phyloP scores from a whole-genome alignment of 1,140 invertebrate species.

The Druon quercuslanigerum region DNA sequence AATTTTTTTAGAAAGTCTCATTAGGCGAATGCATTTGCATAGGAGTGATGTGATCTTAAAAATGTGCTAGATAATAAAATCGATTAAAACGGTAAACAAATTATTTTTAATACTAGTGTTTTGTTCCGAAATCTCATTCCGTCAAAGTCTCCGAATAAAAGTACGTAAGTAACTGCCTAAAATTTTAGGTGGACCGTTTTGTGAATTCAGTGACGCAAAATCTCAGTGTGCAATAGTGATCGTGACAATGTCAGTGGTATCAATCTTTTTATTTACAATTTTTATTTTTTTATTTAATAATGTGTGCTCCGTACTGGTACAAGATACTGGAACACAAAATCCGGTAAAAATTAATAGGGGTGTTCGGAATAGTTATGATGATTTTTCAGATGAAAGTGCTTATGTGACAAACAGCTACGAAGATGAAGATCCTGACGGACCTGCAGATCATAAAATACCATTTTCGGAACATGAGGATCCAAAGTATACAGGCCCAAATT shows the following conservation, averaged over 20 bases:
- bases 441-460: slow-evolving; percentile 61
- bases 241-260: slow-evolving; percentile 46
- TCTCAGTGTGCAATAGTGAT: slow-evolving; percentile 41
- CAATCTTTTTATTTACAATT: slow-evolving; percentile 40
- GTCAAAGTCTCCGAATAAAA: too few relatives aligned
- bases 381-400: slow-evolving; percentile 19
- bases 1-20: slow-evolving; percentile 36
- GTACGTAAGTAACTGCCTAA: too few relatives aligned
- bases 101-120: too few relatives aligned
- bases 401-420: slow-evolving; percentile 8
- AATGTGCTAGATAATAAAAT: too few relatives aligned
- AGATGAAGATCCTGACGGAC: slow-evolving; percentile 41
- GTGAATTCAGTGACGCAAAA: slow-evolving; percentile 6
- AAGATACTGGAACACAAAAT: slow-evolving; percentile 7
- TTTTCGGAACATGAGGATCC: slow-evolving; percentile 72
- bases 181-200: neutral
- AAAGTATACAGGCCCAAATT: slow-evolving; percentile 69
- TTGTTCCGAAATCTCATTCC: too few relatives aligned
- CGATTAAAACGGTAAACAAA: too few relatives aligned
- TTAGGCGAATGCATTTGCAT: too few relatives aligned
- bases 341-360: neutral
- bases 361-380: neutral
- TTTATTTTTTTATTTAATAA: slow-evolving; percentile 41
- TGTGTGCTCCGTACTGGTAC: slow-evolving; percentile 34
- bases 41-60: too few relatives aligned